Base-by-base conservation (phyloP, 2,113 vertebrate species). In the Castor canadensis region DNA sequence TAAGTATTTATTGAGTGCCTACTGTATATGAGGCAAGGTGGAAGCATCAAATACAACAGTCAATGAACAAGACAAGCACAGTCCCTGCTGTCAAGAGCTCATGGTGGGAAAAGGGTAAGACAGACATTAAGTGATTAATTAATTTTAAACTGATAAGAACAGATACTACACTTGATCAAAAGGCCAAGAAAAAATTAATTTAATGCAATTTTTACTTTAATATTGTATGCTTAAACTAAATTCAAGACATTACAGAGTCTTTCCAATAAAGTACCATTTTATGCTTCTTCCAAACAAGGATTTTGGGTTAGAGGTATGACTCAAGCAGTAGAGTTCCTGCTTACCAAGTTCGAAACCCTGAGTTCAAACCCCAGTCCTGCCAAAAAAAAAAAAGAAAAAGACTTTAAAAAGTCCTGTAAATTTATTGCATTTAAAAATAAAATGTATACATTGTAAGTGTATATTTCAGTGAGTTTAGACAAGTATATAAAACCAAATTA, bases 181-280 rank as follows among this genome's bases (percentile, higher is more conserved):
- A 58, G 56, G 20, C n/a, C n/a, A n/a, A n/a, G n/a, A n/a, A n/a
- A n/a, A n/a, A n/a, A n/a, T n/a, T n/a, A n/a, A n/a, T 71, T 89
- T 62, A 95, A 89, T 87, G 49, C 15, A 69, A 9, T 88, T 95
- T 86, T 82, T 20, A 88, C 49, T 87, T 38, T 90, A 79, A 38
- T 62, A 71, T 56, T 89, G 22, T 80, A 26, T 72, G 19, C 38
- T 17, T 84, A 96, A 84, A 58, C 38, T 73, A 71, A 87, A 87
- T 83, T 87, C 4, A 84, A 58, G 52, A 76, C 19, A 58, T 12
- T 84, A n/a, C 28, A 91, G 0, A 11, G 10, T 83, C 93, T 95
- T 88, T 45, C 60, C 62, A 67, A 32, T 60, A 90, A 76, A 13
- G 89, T 28, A 62, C 72, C 54, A 88, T 35, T 88, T 81, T 89